Evolutionary conservation across 1,140 invertebrate species (phyloP).

Genomic region (Drosophila tsacasi): DNA sequence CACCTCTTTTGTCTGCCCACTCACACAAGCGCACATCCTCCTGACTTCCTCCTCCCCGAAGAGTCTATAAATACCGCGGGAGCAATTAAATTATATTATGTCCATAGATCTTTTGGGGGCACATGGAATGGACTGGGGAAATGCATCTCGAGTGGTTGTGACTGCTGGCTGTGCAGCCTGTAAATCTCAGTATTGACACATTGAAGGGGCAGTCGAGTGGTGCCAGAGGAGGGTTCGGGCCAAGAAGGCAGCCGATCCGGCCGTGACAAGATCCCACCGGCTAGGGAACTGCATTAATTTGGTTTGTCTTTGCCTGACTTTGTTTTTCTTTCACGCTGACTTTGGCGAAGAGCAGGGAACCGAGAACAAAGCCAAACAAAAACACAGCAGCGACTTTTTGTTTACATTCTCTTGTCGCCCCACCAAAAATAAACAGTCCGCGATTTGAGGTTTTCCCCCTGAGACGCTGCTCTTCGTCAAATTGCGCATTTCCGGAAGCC

Average conservation of each 20-base stretch:
- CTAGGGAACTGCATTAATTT: conserved; percentile 62
- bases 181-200: conserved; percentile 70
- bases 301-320: conserved; percentile 46
- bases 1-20: conserved; percentile 37
- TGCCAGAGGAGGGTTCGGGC: background rate
- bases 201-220: conserved; percentile 48
- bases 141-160: conserved; percentile 65
- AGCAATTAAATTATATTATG: conserved; percentile 76
- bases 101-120: conserved; percentile 46
- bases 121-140: conserved; percentile 10
- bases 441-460: conserved; percentile 26
- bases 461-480: conserved; percentile 36
- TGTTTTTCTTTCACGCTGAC: conserved; percentile 45
- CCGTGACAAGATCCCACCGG: conserved; percentile 64
- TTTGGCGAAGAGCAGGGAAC: conserved; percentile 22
- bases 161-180: conserved; percentile 22
- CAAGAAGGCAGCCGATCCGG: conserved; percentile 39
- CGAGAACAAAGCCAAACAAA: conserved; percentile 28
- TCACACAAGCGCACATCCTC: background rate
- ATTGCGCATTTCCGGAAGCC: conserved; percentile 75
- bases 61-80: conserved; percentile 42
- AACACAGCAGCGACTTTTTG: conserved; percentile 32
- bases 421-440: conserved; percentile 37
- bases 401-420: conserved; percentile 34
- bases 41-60: conserved; percentile 22